Percentiles rank a stretch among this genome's conserved stretches.
Evolutionary conservation across 2,888 invertebrate species (phyloP).

Genomic region (Pyrgus malvae): DNA sequence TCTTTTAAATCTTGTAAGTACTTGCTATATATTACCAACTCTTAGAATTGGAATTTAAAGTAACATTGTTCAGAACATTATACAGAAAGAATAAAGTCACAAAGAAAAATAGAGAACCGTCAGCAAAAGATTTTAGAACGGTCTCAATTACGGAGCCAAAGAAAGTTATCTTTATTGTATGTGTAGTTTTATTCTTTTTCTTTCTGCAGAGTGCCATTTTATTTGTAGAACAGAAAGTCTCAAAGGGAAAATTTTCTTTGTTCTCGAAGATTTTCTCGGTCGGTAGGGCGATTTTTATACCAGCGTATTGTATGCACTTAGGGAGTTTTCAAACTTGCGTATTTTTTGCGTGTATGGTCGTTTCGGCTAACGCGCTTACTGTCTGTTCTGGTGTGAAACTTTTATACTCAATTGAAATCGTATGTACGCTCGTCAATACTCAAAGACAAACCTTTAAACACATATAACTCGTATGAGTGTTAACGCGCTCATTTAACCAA

Average conservation of each 20-base stretch:
- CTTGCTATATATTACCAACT: conserved; percentile 43
- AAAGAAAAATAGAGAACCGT: conserved; percentile 63
- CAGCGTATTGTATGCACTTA: background rate
- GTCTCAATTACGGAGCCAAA: conserved; percentile 59
- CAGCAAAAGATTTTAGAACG: conserved; percentile 61
- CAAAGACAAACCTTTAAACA: too few species aligned
- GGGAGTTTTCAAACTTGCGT: too few species aligned
- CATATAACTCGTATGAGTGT: too few species aligned
- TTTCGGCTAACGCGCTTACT: too few species aligned
- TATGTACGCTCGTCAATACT: too few species aligned
- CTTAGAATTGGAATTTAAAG: conserved; percentile 51
- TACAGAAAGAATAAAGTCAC: conserved; percentile 51
- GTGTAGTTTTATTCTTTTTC: conserved; percentile 40
- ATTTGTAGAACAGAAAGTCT: conserved; percentile 17
- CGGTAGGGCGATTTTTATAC: too few species aligned
- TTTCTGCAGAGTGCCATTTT: conserved; percentile 13
- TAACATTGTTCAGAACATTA: conserved; percentile 55
- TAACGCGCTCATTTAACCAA: too few species aligned
- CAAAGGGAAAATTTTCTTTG: conserved; percentile 5
- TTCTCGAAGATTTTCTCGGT: background rate
- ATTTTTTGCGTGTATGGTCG: too few species aligned
- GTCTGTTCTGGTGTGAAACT: too few species aligned
- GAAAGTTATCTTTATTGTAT: conserved; percentile 55
- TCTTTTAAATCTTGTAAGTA: conserved; percentile 37
- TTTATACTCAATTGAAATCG: too few species aligned